Evolutionary conservation across 2,113 vertebrate genomes (phyloP), one percentile per base, ranked within the genome.

Genomic region (Eptesicus fuscus): DNA sequence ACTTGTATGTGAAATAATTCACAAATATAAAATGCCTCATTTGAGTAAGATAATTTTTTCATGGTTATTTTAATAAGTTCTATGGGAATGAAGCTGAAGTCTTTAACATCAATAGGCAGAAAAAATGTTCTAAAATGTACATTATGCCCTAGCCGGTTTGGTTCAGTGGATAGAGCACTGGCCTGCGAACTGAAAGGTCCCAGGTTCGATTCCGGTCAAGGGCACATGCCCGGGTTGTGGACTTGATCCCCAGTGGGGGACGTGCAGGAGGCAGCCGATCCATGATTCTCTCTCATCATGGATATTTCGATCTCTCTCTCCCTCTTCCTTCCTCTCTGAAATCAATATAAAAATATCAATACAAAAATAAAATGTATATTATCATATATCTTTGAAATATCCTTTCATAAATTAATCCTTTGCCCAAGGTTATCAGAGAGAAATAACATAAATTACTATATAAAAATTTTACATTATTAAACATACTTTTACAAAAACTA

Each of bases 51-150:
- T 76, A 49, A 40, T 63, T 76, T 51, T 90, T 95, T 80, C n/a
- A 92, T 44, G 44, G 11, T 69, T 76, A 88, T 47, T 90, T 91
- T 94, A 92, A 40, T 88, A 76, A 93, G 40, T 90, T 78, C 71
- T 88, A 32, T 53, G 73, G 16, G 42, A 94, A 88, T 69, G 85
- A 90, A 59, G 20, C 14, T 73, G 13, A 88, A 87, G 70, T 53
- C 51, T 70, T 90, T 51, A 93, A 74, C 13, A 53, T 73, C 20
- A 87, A 79, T 10, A n/a, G 49, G n/a, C 32, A 90, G 86, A 53
- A 97, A 83, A 87, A 63, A 56, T 86, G 23, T 32, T 94, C 76
- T 94, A 83, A 90, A 86, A 92, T 61, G 7, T 35, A 5, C 73
- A 51, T 77, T 70, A 82, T 2, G 53, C 53, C 53, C 20, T 56